Base-by-base conservation (phyloP, 2,888 invertebrate genomes). In the Pachycephus smyrnensis region DNA sequence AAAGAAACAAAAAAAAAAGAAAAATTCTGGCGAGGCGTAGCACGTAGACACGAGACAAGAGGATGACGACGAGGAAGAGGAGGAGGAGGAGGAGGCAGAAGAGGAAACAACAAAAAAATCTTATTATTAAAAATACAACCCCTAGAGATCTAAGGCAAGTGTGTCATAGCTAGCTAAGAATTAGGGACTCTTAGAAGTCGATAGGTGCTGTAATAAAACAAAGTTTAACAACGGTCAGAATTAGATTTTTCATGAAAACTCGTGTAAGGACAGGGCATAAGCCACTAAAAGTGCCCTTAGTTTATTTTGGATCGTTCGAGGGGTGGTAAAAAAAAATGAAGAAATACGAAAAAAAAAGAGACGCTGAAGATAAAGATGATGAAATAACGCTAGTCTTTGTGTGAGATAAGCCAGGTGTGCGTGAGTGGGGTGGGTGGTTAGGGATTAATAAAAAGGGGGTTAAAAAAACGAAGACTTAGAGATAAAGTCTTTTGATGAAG, bases 201-300 rank as follows among this genome's bases (percentile, higher is more conserved):
- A 93, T 93, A 93, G 93, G 93, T 93, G 93, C 93, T 93, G 93
- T 93, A 92, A 93, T 92, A 89, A 92, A 92, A 93, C 93, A 93
- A 94, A 93, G 93, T 93, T 93, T 86, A 88, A 87, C 84, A 93
- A 94, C 93, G 92, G 92, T 93, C 93, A 93, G 93, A 93, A 93
- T 93, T 93, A 93, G 92, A 94, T 94, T 94, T 94, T 94, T 94
- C 93, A 93, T 88, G 88, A 89, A 55, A 85, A 88, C 86, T 89
- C 85, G 88, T 87, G 88, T 87, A 89, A 90, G 86, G 86, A 85
- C 88, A 88, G 90, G 90, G 90, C 89, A 90, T 89, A 87, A 86
- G 90, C 90, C 90, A 90, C 87, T 89, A 87, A 89, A 90, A 90
- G 90, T 90, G 90, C 90, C 89, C 90, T 90, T 90, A 90, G 89